phyloP scores from a whole-genome alignment of 2,797 vertebrate genomes.

The Linurgus olivaceus region DNA sequence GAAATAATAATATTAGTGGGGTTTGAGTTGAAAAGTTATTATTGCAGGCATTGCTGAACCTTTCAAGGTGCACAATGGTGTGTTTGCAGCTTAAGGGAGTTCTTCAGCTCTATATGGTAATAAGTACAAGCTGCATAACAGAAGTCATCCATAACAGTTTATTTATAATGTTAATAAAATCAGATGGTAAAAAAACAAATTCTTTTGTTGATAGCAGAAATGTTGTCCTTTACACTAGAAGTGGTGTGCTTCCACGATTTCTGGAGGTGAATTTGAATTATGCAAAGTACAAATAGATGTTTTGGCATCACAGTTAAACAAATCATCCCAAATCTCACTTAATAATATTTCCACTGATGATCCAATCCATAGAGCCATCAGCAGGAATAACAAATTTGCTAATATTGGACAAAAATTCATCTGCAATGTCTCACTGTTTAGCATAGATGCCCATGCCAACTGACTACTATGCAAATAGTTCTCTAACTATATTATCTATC shows the following conservation, averaged over 20 bases:
- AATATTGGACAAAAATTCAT: neutral
- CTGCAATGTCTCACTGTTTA: neutral
- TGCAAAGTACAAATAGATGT: neutral
- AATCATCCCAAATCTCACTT: neutral
- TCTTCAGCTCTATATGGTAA: neutral
- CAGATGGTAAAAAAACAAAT: neutral
- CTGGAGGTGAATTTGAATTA: neutral
- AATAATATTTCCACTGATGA: neutral
- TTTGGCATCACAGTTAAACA: neutral
- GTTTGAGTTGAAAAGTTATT: neutral
- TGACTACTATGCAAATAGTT: neutral
- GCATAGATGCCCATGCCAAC: neutral
- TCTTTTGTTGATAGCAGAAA: neutral
- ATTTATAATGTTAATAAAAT: neutral
- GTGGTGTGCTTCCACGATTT: neutral
- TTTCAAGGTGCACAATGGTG: neutral
- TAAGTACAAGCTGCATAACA: neutral
- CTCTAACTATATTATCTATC: neutral
- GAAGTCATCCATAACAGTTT: neutral
- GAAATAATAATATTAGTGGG: neutral
- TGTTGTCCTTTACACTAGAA: neutral
- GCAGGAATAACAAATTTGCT: neutral
- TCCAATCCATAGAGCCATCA: neutral
- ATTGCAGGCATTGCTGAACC: neutral
- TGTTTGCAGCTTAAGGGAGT: neutral